phyloP scores from a whole-genome alignment of 2,888 invertebrate genomes.

The Glyphotaelius pellucidus region DNA sequence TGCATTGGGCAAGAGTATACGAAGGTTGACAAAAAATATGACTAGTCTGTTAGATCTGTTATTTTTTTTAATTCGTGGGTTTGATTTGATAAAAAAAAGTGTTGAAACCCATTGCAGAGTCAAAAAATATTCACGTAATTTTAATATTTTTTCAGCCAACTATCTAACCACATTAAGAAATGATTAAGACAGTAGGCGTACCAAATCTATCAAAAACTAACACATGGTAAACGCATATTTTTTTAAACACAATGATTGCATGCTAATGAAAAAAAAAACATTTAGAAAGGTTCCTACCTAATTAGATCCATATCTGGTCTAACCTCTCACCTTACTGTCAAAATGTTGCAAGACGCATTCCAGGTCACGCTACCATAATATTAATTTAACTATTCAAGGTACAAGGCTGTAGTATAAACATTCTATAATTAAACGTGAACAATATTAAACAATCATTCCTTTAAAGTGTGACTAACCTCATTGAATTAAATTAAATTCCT shows the following conservation, averaged over 20 bases:
- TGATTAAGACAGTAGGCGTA: background rate
- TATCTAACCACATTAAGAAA: background rate
- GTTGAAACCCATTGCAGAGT: too few relatives aligned
- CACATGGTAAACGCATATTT: background rate
- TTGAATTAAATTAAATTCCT: background rate
- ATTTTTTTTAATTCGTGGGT: too few relatives aligned
- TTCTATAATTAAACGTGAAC: background rate
- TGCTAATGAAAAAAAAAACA: background rate
- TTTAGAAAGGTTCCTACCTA: background rate
- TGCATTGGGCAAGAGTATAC: too few relatives aligned
- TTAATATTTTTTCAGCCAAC: too few relatives aligned
- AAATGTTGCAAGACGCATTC: background rate
- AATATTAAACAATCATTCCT: background rate
- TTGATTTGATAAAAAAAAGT: too few relatives aligned
- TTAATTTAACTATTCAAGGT: background rate
- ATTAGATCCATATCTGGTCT: background rate
- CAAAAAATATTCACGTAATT: too few relatives aligned
- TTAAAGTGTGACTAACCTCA: background rate
- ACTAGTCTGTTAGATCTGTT: too few relatives aligned
- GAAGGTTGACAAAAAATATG: too few relatives aligned
- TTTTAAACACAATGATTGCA: background rate
- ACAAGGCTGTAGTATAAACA: background rate
- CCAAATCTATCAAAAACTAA: background rate
- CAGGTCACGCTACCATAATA: background rate
- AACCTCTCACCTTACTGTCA: background rate